These are phyloP conservation scores for Lithobius niger DNA, from an alignment of 1,140 invertebrate species.

Conservation along the genomic window DNA sequence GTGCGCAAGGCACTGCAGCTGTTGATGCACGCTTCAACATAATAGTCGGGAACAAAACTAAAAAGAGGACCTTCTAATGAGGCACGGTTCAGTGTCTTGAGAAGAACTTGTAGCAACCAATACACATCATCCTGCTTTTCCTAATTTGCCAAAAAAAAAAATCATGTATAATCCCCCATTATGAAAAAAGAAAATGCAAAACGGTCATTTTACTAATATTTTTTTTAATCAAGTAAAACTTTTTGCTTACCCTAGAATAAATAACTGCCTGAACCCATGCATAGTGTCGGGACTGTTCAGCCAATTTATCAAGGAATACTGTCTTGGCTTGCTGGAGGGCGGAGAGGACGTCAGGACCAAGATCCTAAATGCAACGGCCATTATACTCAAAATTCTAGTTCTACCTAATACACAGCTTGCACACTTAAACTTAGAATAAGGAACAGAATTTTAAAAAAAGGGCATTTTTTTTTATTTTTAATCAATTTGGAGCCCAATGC, in stretches of 20 bases:
- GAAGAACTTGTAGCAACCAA: slow-evolving; percentile 45
- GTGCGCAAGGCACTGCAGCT: slow-evolving; percentile 41
- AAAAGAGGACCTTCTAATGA: slow-evolving; percentile 51
- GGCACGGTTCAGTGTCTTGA: slow-evolving; percentile 41
- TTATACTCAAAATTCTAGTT: no score
- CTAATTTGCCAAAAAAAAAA: no score
- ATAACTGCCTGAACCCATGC: slow-evolving; percentile 47
- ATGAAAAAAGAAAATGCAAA: not conserved
- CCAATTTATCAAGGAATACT: slow-evolving; percentile 43
- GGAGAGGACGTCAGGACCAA: slow-evolving; percentile 25
- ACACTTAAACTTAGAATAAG: no score
- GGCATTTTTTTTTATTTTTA: no score
- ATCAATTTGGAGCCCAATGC: no score
- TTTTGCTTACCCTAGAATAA: slow-evolving; percentile 41
- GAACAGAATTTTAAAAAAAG: no score
- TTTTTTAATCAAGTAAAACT: slow-evolving; percentile 6
- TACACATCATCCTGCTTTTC: slow-evolving; percentile 42
- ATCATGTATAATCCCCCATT: no score
- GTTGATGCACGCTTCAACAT: slow-evolving; percentile 58
- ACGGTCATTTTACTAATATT: no score
- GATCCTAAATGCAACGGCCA: not conserved
- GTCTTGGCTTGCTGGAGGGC: slow-evolving; percentile 35
- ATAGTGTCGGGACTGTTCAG: slow-evolving; percentile 44
- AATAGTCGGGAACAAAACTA: slow-evolving; percentile 66
- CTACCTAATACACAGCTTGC: no score